Conservation (phyloP, 2,113 vertebrate species). For the Psilopogon haemacephalus region DNA sequence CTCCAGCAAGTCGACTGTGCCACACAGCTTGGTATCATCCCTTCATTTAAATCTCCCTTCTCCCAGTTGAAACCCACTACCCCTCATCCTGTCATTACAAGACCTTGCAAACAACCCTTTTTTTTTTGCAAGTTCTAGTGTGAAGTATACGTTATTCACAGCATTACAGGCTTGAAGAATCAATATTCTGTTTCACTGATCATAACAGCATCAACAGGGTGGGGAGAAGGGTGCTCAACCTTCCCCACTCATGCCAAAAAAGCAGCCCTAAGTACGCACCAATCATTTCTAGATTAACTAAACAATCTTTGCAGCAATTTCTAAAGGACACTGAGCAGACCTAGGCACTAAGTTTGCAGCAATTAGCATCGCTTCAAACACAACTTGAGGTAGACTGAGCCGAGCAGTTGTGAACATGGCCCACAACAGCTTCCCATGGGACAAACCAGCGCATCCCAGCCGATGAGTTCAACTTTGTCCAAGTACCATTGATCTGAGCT, state of each 20-base stretch:
- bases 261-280: accelerated
- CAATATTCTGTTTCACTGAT: not conserved
- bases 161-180: not conserved
- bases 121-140: not conserved
- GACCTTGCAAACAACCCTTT: too few relatives aligned
- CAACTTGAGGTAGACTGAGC: accelerated
- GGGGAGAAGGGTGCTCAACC: not conserved
- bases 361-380: not conserved
- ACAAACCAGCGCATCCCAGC: accelerated
- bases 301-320: not conserved
- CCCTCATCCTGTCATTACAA: too few relatives aligned
- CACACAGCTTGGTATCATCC: too few relatives aligned
- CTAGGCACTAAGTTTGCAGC: not conserved
- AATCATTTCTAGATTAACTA: not conserved
- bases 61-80: too few relatives aligned
- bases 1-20: too few relatives aligned
- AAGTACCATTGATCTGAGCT: not conserved
- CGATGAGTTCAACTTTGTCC: not conserved
- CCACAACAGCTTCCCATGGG: not conserved
- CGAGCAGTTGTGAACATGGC: not conserved
- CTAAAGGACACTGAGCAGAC: not conserved
- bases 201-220: not conserved
- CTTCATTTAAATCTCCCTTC: too few relatives aligned
- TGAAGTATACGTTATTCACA: not conserved
- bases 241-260: not conserved